phyloP scores from a whole-genome alignment of 2,888 invertebrate genomes.

The Ligdia adustata region DNA sequence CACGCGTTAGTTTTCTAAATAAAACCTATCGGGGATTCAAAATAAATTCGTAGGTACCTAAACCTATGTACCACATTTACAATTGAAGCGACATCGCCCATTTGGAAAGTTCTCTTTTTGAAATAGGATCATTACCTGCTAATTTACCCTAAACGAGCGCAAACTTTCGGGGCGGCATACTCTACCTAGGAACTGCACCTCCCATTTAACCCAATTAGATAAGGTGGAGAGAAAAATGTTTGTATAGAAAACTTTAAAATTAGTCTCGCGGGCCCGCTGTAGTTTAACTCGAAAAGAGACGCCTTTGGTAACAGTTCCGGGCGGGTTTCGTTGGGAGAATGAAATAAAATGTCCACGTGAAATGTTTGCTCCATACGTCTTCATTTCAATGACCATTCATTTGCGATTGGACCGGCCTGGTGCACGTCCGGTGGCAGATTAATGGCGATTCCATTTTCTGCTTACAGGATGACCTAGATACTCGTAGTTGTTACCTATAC shows the following conservation, averaged over 20 bases:
- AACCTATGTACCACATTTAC: no score
- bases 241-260: conserved; percentile 51
- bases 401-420: conserved; percentile 60
- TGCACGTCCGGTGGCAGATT: conserved; percentile 56
- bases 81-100: no score
- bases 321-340: conserved; percentile 53
- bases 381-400: conserved; percentile 74
- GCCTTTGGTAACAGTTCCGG: conserved; percentile 45
- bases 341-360: conserved; percentile 67
- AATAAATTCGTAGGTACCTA: no score
- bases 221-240: conserved; percentile 52
- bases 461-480: conserved; percentile 48
- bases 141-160: conserved; percentile 31
- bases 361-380: conserved; percentile 70
- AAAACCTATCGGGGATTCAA: no score
- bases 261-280: conserved; percentile 47
- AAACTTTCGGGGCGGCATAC: conserved; percentile 27
- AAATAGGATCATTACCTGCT: conserved; percentile 26
- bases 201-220: conserved; percentile 61
- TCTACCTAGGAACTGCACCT: conserved; percentile 38
- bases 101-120: conserved; percentile 27
- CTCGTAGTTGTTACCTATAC: no score
- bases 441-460: conserved; percentile 64
- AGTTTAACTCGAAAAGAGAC: conserved; percentile 57
- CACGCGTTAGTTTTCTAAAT: no score